Base-by-base conservation (phyloP, 2,797 vertebrate genomes). In the Ispidina lecontei region DNA sequence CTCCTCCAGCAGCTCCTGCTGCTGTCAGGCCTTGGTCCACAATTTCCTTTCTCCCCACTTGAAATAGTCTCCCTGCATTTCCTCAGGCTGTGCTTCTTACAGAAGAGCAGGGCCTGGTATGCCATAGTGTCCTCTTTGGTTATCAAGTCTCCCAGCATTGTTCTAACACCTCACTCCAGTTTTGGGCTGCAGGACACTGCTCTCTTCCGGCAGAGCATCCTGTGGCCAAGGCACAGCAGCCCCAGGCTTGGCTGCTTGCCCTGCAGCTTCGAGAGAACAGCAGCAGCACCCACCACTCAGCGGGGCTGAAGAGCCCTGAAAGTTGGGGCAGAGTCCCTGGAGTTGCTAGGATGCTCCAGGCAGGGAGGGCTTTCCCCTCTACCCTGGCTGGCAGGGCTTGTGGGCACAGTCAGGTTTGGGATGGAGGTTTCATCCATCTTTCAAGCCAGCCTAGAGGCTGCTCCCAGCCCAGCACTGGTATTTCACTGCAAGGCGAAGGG, bases 251-350 rank as follows among this genome's bases (percentile, higher is more conserved):
- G 59, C 65, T 62, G 59, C 35, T 44, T 39, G 28, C 46, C 67
- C 41, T 10, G 0, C 0, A 2, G 44, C 47, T 39, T 37, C 0
- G 4, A 35, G 23, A 6, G 33, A 79, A 33, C 0, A 0, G 51
- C 26, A 11, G 63, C 85, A 82, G 75, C 71, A 62, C 15, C 20
- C 70, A 6, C 16, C 1, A 2, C 16, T 28, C 23, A 1, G 55
- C 43, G 21, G 54, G 35, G 43, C 46, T 43, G 46, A 54, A 41
- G 46, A 69, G 35, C 29, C 35, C 72, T 22, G 41, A 26, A 62
- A 51, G 28, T 9, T 1, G 55, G 49, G 43, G 44, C 28, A 31
- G 28, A 22, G 26, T 58, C 43, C 37, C 33, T 29, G n/a, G 25
- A 22, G 14, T 14, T 41, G 60, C 12, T 2, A 4, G 23, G 77